These are phyloP conservation scores for Amblyjoppa proteus DNA, from an alignment of 2,888 invertebrate genomes.

Conservation along the genomic window DNA sequence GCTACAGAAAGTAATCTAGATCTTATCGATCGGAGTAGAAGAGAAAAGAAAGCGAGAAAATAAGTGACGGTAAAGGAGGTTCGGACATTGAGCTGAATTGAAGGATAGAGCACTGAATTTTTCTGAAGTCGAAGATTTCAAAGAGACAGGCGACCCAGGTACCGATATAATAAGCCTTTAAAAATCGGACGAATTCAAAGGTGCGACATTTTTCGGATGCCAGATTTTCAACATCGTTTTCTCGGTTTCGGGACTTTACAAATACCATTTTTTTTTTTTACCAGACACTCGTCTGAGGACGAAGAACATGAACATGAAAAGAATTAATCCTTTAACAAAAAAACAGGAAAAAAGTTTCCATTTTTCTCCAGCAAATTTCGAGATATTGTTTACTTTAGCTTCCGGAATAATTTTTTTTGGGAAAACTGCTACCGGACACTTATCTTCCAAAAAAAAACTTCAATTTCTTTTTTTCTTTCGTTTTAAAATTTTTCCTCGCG, in stretches of 20 bases:
- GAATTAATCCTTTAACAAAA: not conserved
- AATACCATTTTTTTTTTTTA: not conserved
- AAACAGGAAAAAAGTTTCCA: not conserved
- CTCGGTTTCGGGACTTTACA: not conserved
- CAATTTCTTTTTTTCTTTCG: not conserved
- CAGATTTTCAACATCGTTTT: not conserved
- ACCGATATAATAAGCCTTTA: not conserved
- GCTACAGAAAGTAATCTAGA: not conserved
- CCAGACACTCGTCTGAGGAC: not conserved
- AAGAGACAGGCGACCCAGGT: not conserved
- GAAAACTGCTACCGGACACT: not conserved
- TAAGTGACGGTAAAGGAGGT: not conserved
- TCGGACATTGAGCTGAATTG: not conserved
- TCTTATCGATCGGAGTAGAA: conserved; percentile 8
- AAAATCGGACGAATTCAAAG: not conserved
- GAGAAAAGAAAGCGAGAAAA: not conserved
- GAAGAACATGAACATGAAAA: not conserved
- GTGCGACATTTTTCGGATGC: not conserved
- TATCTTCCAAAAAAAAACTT: not conserved
- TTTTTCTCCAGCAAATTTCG: not conserved
- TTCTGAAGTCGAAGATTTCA: not conserved
- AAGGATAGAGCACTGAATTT: not conserved
- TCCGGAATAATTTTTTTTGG: not conserved
- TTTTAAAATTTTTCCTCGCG: not conserved
- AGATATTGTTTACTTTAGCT: not conserved